Evolutionary conservation across 2,888 invertebrate species (phyloP).

Genomic region (Cyclophora punctaria): DNA sequence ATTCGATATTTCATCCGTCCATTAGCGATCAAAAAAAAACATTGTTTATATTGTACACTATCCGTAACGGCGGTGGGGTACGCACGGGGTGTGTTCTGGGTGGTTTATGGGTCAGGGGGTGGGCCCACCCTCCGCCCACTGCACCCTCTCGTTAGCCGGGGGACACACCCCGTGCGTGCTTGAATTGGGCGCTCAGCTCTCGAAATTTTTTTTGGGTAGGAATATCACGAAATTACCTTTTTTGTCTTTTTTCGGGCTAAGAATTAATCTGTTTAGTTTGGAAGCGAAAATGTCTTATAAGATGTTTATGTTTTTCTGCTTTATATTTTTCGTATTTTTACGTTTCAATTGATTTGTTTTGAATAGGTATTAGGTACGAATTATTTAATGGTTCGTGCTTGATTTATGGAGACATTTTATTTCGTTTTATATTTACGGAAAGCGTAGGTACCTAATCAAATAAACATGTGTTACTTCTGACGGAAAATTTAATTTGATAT

Average conservation of each 20-base stretch:
- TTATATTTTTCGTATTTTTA: too few relatives aligned
- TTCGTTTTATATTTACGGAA: too few relatives aligned
- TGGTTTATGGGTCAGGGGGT: slow-evolving; percentile 46
- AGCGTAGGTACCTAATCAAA: too few relatives aligned
- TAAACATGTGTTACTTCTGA: too few relatives aligned
- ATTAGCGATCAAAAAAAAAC: slow-evolving; percentile 3
- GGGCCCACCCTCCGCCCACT: slow-evolving; percentile 17
- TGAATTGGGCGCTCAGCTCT: slow-evolving; percentile 25
- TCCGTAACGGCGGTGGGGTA: slow-evolving; percentile 25
- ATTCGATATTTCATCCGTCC: slow-evolving; percentile 5
- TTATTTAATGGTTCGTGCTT: too few relatives aligned
- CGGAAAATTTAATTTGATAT: too few relatives aligned
- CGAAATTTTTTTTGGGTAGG: slow-evolving; percentile 16
- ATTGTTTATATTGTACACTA: slow-evolving; percentile 29
- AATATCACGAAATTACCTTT: slow-evolving; percentile 19
- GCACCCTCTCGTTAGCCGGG: slow-evolving; percentile 30
- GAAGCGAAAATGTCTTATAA: too few relatives aligned
- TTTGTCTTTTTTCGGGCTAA: slow-evolving; percentile 1
- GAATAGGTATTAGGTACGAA: too few relatives aligned
- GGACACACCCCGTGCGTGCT: slow-evolving; percentile 31
- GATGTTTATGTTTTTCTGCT: too few relatives aligned
- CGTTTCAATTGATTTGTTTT: too few relatives aligned
- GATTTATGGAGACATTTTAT: too few relatives aligned
- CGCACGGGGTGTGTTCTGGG: slow-evolving; percentile 45
- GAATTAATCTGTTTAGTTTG: too few relatives aligned